Conservation (phyloP, 2,888 invertebrate genomes). For the Uloborus plumipes region DNA sequence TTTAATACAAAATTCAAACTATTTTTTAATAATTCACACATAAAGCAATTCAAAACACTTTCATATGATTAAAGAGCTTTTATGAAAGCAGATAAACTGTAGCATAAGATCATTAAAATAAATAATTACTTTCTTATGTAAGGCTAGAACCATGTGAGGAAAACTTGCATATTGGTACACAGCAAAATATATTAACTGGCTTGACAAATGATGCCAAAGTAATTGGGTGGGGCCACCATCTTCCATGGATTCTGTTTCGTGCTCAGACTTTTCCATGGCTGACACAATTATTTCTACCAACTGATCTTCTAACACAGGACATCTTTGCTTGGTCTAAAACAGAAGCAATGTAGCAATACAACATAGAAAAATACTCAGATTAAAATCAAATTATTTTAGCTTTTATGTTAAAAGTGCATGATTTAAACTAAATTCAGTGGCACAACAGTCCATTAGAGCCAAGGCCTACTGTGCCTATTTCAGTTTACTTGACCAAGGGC, state of each 20-base stretch:
- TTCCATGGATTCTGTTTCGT: slow-evolving; percentile 66
- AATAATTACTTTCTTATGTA: slow-evolving; percentile 82
- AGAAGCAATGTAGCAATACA: not conserved
- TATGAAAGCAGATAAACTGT: not conserved
- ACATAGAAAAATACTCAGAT: too few species aligned
- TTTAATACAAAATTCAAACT: too few species aligned
- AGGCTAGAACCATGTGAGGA: slow-evolving; percentile 89
- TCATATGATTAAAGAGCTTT: slow-evolving; percentile 3
- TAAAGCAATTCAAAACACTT: not conserved
- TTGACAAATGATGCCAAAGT: slow-evolving; percentile 91
- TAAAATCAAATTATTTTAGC: too few species aligned
- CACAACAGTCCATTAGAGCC: too few species aligned
- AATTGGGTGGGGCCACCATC: slow-evolving; percentile 62
- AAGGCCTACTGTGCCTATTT: too few species aligned
- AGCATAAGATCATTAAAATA: too few species aligned
- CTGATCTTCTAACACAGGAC: slow-evolving; percentile 91
- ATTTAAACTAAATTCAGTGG: too few species aligned
- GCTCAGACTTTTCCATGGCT: slow-evolving; percentile 92
- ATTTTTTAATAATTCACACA: not conserved
- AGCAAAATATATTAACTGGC: slow-evolving; percentile 94
- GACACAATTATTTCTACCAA: slow-evolving; percentile 89
- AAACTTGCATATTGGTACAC: slow-evolving; percentile 94
- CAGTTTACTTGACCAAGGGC: too few species aligned
- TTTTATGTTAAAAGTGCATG: too few species aligned
- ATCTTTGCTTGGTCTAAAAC: slow-evolving; percentile 83